These are phyloP conservation scores for Pantherophis alleghaniensis DNA, from an alignment of 2,797 vertebrate genomes.

Conservation along the genomic window DNA sequence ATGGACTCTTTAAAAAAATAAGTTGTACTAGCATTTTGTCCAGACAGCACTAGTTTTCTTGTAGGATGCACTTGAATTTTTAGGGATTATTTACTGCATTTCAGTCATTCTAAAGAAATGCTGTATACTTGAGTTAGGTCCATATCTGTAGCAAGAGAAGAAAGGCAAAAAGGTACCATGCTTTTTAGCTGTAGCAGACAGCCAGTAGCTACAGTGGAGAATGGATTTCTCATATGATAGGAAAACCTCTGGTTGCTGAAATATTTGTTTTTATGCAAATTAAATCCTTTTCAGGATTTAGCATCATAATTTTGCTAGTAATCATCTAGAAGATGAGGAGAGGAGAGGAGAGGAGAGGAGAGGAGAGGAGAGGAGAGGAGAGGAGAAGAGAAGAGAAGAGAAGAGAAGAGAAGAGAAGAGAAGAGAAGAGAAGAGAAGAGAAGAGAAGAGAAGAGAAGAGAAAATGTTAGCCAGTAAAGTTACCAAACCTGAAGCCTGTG, in stretches of 20 bases:
- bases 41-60: not conserved
- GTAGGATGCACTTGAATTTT: not conserved
- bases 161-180: not conserved
- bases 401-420: too few relatives aligned
- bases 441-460: not conserved
- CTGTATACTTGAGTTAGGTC: not conserved
- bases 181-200: not conserved
- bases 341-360: not conserved
- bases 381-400: fast-evolving
- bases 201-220: not conserved
- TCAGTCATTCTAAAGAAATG: not conserved
- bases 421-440: not conserved
- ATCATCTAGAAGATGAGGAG: not conserved
- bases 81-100: not conserved
- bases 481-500: slow-evolving; percentile 28
- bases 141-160: not conserved
- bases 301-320: not conserved
- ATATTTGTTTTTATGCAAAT: not conserved
- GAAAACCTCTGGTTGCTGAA: not conserved
- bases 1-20: not conserved
- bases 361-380: not conserved
- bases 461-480: slow-evolving; percentile 39
- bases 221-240: not conserved
- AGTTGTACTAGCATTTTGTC: not conserved
- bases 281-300: not conserved